Base-by-base conservation (phyloP, 2,888 invertebrate species). In the Pristionchus maxplancki region DNA sequence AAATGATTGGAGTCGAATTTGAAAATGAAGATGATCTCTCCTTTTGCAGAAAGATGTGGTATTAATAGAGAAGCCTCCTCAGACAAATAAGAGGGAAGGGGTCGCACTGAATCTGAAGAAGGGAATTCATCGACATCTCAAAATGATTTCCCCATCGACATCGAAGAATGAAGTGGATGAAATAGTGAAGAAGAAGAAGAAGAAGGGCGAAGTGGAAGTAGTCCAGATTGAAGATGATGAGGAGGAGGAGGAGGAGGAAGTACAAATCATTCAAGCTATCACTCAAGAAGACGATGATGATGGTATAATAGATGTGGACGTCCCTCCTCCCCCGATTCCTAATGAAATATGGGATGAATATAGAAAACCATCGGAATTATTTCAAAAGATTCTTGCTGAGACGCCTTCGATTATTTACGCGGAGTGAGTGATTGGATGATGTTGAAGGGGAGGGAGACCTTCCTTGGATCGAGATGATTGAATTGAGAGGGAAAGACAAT, bases 271-370 rank as follows among this genome's bases (percentile, higher is more conserved):
- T n/a, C n/a, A n/a, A n/a, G n/a, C n/a, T n/a, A n/a, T n/a, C n/a
- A n/a, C n/a, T n/a, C n/a, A n/a, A n/a, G n/a, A n/a, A n/a, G n/a
- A n/a, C n/a, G n/a, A n/a, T n/a, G n/a, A 74, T 44, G 74, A 40
- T 24, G 74, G 34, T 11, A 44, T 74, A 17, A 40, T 74, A 11
- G 40, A 74, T 20, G 40, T 74, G 24, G 40, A 74, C 24, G 24
- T 40, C 6, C 40, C 74, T 44, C 74, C 40, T 24, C 24, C 40
- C 6, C 3, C 13, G 5, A 74, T 74, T 24, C 37, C 74, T 9
- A 40, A 74, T 37, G 40, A 74, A 5, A n/a, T 74, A n/a, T 74
- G 74, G 74, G 74, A 74, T 44, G 74, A 74, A 44, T 74, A 74
- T 13, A 44, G 20, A 9, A 40, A 20, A 44, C 74, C 74, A 40